phyloP scores from a whole-genome alignment of 92 coral and sea anemone species.

The Siderastrea siderea region DNA sequence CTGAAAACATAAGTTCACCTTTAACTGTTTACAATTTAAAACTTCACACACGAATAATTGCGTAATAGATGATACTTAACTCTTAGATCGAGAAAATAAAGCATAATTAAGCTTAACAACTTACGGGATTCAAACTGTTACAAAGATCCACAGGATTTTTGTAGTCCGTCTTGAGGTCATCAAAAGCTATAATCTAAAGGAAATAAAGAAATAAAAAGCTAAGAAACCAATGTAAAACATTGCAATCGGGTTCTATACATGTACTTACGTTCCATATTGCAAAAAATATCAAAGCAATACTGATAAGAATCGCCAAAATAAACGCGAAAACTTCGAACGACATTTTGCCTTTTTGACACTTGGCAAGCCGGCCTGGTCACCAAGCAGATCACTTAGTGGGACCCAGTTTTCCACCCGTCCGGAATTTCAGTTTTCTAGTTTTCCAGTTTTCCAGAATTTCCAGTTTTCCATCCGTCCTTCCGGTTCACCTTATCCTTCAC shows the following conservation, averaged over 20 bases:
- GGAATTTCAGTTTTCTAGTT: too few relatives aligned
- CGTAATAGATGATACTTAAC: not conserved
- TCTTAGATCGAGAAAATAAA: not conserved
- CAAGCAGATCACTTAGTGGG: conserved; percentile 26
- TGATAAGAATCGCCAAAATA: conserved; percentile 91
- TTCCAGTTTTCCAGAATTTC: too few relatives aligned
- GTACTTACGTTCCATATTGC: conserved; percentile 99
- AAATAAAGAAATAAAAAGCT: not conserved
- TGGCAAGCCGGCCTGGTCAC: conserved; percentile 37
- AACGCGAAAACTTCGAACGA: conserved; percentile 95
- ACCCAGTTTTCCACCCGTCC: not conserved
- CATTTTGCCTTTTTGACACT: conserved; percentile 65
- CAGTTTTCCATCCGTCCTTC: too few relatives aligned
- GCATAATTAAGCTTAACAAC: not conserved
- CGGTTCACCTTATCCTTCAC: too few relatives aligned
- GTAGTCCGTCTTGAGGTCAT: conserved; percentile 98
- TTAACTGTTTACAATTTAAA: too few relatives aligned
- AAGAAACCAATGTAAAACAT: not conserved
- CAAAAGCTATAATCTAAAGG: conserved; percentile 94
- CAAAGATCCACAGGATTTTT: conserved; percentile 98
- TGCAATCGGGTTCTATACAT: not conserved
- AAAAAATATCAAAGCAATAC: conserved; percentile 93
- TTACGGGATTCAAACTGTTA: conserved; percentile 95
- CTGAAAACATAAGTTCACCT: too few relatives aligned
- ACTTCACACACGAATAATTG: not conserved